Evolutionary conservation across 2,888 invertebrate genomes (phyloP), one percentile per base, ranked within the genome.

Genomic region (Ligdia adustata): DNA sequence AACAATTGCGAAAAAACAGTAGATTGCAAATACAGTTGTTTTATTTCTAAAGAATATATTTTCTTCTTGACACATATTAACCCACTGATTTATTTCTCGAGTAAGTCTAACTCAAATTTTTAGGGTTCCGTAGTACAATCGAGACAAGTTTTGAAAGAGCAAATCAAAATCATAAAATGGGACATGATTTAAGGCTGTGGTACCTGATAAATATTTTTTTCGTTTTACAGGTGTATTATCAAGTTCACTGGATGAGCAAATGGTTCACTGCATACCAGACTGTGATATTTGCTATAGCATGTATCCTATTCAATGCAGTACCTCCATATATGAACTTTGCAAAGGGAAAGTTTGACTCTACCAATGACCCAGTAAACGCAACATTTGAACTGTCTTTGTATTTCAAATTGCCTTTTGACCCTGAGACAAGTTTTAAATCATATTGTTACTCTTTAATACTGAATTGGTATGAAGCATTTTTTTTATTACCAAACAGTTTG

Each of bases 311-410:
- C 20, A 44, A 41, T 16, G 1, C 33, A 16, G 41, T 44, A 0
- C 54, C 54, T 0, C 33, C 32, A 0, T 55, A 48, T 29, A 42
- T 42, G 11, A 55, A 55, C 38, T 50, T 48, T 9, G 9, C 4
- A 1, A 47, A 32, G 2, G 54, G 50, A n/a, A 51, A 48, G 31
- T 55, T 44, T 9, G 15, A 41, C 5, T 9, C 33, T 0, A 29
- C 29, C 1, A 42, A 34, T 0, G 24, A 41, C 6, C 31, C 62
- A 3, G 31, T 39, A 11, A 64, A 66, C 12, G 29, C 39, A 2
- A 57, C 60, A 0, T 70, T 57, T 20, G 66, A 67, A 22, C 70
- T 64, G 13, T 52, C 64, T 5, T 35, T 44, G 44, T 52, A 55
- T 26, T 54, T 54, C 31, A 48, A 37, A 7, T 35, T 53, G 2